Conservation (phyloP, 2,113 vertebrate species). For the Actinemys pallida region DNA sequence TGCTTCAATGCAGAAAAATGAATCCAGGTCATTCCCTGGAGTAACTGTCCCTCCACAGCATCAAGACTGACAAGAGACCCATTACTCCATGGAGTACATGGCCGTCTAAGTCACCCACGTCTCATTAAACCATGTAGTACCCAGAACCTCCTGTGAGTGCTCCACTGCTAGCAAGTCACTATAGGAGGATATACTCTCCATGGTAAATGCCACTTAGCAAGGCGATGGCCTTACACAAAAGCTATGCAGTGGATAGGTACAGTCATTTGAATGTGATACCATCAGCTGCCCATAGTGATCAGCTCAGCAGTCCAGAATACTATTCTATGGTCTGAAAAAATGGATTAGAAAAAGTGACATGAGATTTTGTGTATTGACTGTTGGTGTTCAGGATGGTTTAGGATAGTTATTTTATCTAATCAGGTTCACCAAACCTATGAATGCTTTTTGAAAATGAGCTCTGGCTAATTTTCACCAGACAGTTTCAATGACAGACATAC, state of each 20-base stretch:
- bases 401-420: background rate
- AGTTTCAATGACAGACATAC: background rate
- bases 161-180: accelerated
- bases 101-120: background rate
- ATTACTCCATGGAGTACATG: background rate
- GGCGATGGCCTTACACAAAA: background rate
- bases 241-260: background rate
- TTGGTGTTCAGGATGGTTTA: background rate
- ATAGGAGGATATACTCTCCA: background rate
- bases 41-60: background rate
- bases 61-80: background rate
- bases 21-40: background rate
- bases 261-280: background rate
- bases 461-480: background rate
- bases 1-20: background rate
- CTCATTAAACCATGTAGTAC: background rate
- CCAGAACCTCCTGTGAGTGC: background rate
- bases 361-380: background rate
- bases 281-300: background rate
- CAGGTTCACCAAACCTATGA: background rate
- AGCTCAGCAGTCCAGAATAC: background rate
- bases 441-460: background rate
- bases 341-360: background rate
- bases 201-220: background rate
- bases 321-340: background rate